These are phyloP conservation scores for Nanorana parkeri DNA, from an alignment of 2,113 vertebrate species.

Conservation along the genomic window DNA sequence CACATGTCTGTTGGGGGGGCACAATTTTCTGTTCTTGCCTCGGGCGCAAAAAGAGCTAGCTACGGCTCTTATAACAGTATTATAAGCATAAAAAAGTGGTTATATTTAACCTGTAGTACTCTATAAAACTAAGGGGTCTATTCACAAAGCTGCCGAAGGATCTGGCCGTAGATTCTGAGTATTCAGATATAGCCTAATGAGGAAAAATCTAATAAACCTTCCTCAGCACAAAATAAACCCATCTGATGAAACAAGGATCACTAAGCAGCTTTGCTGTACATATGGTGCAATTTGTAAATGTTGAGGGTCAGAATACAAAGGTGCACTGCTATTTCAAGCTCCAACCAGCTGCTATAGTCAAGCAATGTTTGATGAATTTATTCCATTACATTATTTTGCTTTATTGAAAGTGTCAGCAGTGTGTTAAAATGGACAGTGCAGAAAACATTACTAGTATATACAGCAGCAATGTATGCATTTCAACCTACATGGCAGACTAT, in stretches of 20 bases:
- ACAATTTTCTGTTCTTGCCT: no score
- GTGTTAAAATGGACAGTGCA: slow-evolving; percentile 28
- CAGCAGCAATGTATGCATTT: slow-evolving; percentile 16
- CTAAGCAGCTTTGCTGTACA: slow-evolving; percentile 45
- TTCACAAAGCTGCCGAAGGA: no score
- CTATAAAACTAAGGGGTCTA: no score
- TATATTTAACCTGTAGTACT: no score
- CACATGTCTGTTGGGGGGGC: no score
- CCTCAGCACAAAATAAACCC: neutral
- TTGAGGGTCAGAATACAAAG: slow-evolving; percentile 40
- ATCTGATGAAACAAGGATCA: slow-evolving; percentile 27
- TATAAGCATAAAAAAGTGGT: no score
- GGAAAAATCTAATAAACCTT: neutral
- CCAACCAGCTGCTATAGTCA: slow-evolving; percentile 22
- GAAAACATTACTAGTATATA: slow-evolving; percentile 25
- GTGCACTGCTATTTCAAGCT: slow-evolving; percentile 6
- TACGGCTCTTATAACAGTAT: no score
- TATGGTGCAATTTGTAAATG: slow-evolving; percentile 42
- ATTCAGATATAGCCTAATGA: slow-evolving; percentile 9
- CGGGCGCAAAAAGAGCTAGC: no score
- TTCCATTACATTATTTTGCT: slow-evolving; percentile 20
- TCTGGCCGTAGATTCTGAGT: no score
- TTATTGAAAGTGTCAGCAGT: neutral
- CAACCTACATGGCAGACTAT: slow-evolving; percentile 26
- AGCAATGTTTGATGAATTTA: slow-evolving; percentile 33